Conservation (phyloP, 2,113 vertebrate genomes). For the Colossoma macropomum region DNA sequence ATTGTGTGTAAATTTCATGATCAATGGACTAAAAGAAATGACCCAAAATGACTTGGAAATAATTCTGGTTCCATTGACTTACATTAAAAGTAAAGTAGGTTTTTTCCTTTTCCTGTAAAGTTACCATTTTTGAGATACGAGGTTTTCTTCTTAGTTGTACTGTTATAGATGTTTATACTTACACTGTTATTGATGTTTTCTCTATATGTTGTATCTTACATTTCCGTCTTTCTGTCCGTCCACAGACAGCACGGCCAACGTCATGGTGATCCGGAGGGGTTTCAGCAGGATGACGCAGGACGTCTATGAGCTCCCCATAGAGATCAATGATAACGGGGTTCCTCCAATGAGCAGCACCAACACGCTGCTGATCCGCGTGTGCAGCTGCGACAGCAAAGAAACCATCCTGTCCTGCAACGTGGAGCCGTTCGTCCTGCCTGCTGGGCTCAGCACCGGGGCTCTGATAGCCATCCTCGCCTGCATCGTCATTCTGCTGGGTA, state of each 20-base stretch:
- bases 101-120: too few relatives aligned
- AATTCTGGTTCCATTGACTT: too few relatives aligned
- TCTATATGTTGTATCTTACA: too few relatives aligned
- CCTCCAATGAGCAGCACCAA: slow-evolving; percentile 92
- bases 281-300: slow-evolving; percentile 92
- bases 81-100: too few relatives aligned
- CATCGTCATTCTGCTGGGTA: slow-evolving; percentile 94
- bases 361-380: slow-evolving; percentile 92
- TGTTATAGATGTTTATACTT: too few relatives aligned
- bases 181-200: too few relatives aligned
- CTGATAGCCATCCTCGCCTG: slow-evolving; percentile 95
- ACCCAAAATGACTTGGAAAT: too few relatives aligned
- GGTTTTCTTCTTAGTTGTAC: too few relatives aligned
- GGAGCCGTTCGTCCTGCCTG: slow-evolving; percentile 87
- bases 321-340: slow-evolving; percentile 90
- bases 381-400: slow-evolving; percentile 86
- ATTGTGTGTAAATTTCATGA: too few relatives aligned
- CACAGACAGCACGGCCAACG: slow-evolving; percentile 88
- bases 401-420: slow-evolving; percentile 89
- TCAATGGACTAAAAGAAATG: too few relatives aligned
- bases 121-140: too few relatives aligned
- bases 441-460: slow-evolving; percentile 92
- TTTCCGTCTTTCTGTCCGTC: slow-evolving; percentile 7
- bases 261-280: slow-evolving; percentile 85
- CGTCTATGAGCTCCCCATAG: slow-evolving; percentile 88